Base-by-base conservation (phyloP, 2,113 vertebrate species). In the Reinhardtius hippoglossoides region DNA sequence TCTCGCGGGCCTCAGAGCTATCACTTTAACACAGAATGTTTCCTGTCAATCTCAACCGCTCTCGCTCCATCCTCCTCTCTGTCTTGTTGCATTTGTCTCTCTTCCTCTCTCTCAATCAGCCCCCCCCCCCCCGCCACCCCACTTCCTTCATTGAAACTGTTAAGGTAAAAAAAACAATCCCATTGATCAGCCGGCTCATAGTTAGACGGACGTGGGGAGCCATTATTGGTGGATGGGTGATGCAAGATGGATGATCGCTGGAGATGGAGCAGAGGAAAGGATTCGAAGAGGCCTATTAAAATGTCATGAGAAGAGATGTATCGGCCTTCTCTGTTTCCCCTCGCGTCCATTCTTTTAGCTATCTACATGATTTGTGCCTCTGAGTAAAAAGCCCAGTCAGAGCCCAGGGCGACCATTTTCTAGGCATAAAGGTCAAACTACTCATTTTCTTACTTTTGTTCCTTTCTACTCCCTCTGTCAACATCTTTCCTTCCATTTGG, bases 271-370 rank as follows among this genome's bases (percentile, higher is more conserved):
- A 27, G 65, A 73, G 81, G 79, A 83, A 76, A 72, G 87, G 82
- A 87, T 92, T 87, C 82, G 71, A 82, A 89, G 82, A 72, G 87
- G 83, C 78, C 88, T 80, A 90, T 93, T 91, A 93, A 93, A 89
- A 86, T 82, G 89, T 89, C 91, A 90, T 83, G 83, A 90, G 74
- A 44, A 35, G 86, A 91, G 88, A 93, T 83, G 72, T 89, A 91
- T 90, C 67, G 76, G 74, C 66, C 82, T 70, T 79, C 84, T 80
- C 81, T 44, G 89, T 88, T 91, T 91, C 85, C 82, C 79, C 85
- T 80, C 68, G 59, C 70, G 75, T 88, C 78, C 74, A 71, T 77
- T 91, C 86, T 87, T 89, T 85, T 68, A 85, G 87, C 87, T 27
- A 88, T 89, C 87, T 79, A 65, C 82, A 84, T 87, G 91, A 92